Evolutionary conservation across 2,888 invertebrate genomes (phyloP).

Genomic region (Noctua janthe): DNA sequence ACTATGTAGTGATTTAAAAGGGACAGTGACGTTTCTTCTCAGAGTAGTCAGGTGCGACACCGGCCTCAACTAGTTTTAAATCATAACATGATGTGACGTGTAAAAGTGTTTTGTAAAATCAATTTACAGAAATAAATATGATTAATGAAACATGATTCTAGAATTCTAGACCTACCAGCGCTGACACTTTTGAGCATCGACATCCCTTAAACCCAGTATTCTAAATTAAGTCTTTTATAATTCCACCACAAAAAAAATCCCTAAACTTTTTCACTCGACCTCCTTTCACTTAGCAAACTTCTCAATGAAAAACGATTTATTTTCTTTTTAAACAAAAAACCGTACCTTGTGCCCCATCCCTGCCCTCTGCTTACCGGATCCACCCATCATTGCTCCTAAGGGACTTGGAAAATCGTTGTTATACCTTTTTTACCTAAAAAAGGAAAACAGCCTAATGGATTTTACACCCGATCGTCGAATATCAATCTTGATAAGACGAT

Average conservation of each 20-base stretch:
- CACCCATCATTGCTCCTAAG: slow-evolving; percentile 30
- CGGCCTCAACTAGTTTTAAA: no score
- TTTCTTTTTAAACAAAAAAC: slow-evolving; percentile 28
- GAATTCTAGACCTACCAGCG: no score
- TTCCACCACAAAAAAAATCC: background rate
- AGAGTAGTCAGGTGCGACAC: no score
- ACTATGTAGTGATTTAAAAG: no score
- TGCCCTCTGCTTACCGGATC: slow-evolving; percentile 9
- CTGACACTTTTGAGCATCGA: no score
- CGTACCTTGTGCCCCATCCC: background rate
- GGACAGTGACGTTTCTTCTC: no score
- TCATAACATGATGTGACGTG: no score
- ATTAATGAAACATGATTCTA: no score
- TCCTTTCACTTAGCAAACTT: slow-evolving; percentile 27
- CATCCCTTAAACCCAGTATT: background rate
- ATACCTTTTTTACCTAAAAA: slow-evolving; percentile 28
- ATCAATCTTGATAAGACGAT: slow-evolving; percentile 45
- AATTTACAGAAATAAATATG: no score
- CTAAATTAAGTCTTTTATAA: background rate
- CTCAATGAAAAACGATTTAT: slow-evolving; percentile 29
- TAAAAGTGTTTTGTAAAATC: no score
- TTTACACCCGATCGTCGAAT: slow-evolving; percentile 37
- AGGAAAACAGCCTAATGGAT: slow-evolving; percentile 45
- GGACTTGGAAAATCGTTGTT: slow-evolving; percentile 25
- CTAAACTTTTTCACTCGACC: slow-evolving; percentile 21